Conservation (phyloP, 92 coral and sea anemone genomes). For the Zoanthus solanderi region DNA sequence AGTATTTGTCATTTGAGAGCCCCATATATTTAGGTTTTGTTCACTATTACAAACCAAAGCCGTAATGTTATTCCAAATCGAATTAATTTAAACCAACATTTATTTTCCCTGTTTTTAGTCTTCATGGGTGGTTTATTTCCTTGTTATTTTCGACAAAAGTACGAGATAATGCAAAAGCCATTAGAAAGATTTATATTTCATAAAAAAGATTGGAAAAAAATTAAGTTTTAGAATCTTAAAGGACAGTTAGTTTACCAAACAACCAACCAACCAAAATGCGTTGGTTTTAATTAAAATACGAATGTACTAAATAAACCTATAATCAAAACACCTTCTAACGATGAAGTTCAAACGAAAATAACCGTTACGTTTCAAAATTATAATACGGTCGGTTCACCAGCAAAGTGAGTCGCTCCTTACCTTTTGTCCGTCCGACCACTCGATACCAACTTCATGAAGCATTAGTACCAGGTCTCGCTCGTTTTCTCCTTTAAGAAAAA, state of each 20-base stretch:
- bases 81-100: not conserved
- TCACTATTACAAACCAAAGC: too few relatives aligned
- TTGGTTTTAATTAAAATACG: not conserved
- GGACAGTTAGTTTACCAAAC: too few relatives aligned
- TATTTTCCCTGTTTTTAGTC: not conserved
- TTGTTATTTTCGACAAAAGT: too few relatives aligned
- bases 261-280: too few relatives aligned
- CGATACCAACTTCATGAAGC: conserved; percentile 88
- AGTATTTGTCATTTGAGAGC: too few relatives aligned
- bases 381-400: not conserved
- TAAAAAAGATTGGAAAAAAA: not conserved
- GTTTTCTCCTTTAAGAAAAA: conserved; percentile 59
- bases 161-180: too few relatives aligned
- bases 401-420: conserved; percentile 41
- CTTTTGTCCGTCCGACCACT: conserved; percentile 83
- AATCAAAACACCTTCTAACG: not conserved
- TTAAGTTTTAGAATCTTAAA: too few relatives aligned
- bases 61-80: too few relatives aligned
- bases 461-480: conserved; percentile 91
- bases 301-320: not conserved
- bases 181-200: not conserved
- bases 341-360: not conserved
- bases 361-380: not conserved
- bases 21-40: too few relatives aligned
- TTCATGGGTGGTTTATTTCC: too few relatives aligned